phyloP scores from a whole-genome alignment of 1,140 invertebrate genomes.

The Eriosoma lanigerum region DNA sequence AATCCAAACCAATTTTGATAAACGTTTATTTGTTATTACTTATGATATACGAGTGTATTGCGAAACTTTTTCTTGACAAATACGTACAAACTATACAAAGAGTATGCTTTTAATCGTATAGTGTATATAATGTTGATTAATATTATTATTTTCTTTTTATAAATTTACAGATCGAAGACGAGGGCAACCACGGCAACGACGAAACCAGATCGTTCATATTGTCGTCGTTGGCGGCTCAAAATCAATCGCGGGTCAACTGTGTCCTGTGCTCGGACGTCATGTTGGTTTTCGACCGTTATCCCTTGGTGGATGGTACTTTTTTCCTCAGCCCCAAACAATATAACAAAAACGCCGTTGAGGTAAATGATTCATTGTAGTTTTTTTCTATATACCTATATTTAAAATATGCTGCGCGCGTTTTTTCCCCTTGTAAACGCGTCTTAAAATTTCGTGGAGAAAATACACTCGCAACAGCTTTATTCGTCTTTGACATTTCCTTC shows the following conservation, averaged over 20 bases:
- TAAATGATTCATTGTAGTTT: conserved; percentile 59
- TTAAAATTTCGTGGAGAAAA: too few relatives aligned
- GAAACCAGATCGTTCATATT: conserved; percentile 92
- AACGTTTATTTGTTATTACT: neutral
- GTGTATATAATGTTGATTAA: neutral
- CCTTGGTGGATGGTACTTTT: conserved; percentile 94
- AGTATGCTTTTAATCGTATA: too few relatives aligned
- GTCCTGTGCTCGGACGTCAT: conserved; percentile 86
- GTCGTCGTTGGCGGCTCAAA: conserved; percentile 81
- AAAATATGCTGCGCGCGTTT: too few relatives aligned
- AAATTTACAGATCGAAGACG: conserved; percentile 88
- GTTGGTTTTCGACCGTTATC: conserved; percentile 94
- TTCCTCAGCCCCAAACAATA: conserved; percentile 92
- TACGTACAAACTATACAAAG: neutral
- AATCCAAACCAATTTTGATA: conserved; percentile 37
- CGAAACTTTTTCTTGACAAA: neutral
- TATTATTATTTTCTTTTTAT: conserved; percentile 54
- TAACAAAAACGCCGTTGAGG: conserved; percentile 79
- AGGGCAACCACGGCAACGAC: conserved; percentile 95
- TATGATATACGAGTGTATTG: neutral
- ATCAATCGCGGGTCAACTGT: conserved; percentile 80
- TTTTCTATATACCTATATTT: too few relatives aligned
- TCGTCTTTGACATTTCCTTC: neutral
- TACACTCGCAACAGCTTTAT: neutral
- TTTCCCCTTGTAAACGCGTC: too few relatives aligned